Conservation (phyloP, 2,888 invertebrate species). For the Oligia strigilis region DNA sequence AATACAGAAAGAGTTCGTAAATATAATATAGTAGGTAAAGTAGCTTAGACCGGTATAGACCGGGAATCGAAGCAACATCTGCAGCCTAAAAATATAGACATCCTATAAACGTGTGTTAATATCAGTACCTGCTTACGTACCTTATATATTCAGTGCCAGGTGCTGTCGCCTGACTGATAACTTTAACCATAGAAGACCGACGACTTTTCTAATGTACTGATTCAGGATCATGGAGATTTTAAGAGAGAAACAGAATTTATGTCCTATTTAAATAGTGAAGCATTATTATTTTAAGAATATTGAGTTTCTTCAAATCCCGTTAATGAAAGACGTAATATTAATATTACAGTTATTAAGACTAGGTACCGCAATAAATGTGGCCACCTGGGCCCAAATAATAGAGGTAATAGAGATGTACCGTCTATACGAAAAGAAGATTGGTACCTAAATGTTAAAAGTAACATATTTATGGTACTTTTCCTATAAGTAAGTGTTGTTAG, state of each 20-base stretch:
- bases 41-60: not conserved
- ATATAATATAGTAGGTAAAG: not conserved
- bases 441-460: not conserved
- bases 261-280: not conserved
- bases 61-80: not conserved
- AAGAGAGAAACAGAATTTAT: not conserved
- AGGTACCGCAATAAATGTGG: not conserved
- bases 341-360: not conserved
- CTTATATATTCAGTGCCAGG: not conserved
- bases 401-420: not conserved
- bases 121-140: not conserved
- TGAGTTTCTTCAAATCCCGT: not conserved
- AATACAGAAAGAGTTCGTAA: not conserved
- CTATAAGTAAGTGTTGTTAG: not conserved
- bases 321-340: slow-evolving; percentile 2
- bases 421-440: not conserved
- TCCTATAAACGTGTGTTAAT: not conserved
- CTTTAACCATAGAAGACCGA: not conserved
- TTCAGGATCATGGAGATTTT: slow-evolving; percentile 8
- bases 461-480: not conserved
- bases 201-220: not conserved
- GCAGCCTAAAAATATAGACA: not conserved
- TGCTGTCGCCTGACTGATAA: not conserved
- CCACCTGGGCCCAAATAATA: not conserved
- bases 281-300: slow-evolving; percentile 3